Base-by-base conservation (phyloP, 2,797 vertebrate genomes). In the Florisuga fusca region DNA sequence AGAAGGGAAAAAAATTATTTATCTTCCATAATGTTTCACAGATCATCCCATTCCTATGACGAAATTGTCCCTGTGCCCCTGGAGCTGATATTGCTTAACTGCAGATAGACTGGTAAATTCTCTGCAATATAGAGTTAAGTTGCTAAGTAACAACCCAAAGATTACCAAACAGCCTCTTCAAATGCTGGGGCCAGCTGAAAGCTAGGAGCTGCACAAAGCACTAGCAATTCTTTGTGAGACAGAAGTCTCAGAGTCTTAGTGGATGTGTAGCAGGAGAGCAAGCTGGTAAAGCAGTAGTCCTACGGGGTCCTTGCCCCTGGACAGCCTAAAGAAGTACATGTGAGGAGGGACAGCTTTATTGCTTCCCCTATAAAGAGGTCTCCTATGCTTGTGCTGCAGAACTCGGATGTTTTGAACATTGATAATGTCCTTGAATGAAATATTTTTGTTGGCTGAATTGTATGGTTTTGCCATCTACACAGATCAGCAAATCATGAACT, bases 61-160 rank as follows among this genome's bases (percentile, higher is more conserved):
- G 93, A 36, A 91, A 36, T 55, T 53, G 78, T 90, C n/a, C 27
- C 50, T 15, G 2, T 84, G 68, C 48, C 83, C 68, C 93, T 93
- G 91, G 46, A 72, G 25, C 80, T 33, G 51, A 22, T 68, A 1
- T 12, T 93, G 76, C 76, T 55, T 17, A 5, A 2, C 69, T 93
- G 83, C 85, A 86, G 85, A 43, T 45, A 86, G 68, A 68, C 76
- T 45, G 25, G 45, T 59, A 59, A 84, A 82, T 94, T 63, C 83
- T 27, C 78, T 25, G 50, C 51, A 55, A 69, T 76, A 84, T 55
- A 23, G 75, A 91, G 83, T 29, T 55, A 84, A 84, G 90, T 95
- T 96, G 90, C 94, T 94, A 93, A 93, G 94, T 72, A 95, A 96
- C 91, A 41, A 86, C 25, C 58, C 87, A 80, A 41, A 88, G 90